Base-by-base conservation (phyloP, 2,888 invertebrate species). In the Falcaria lacertinaria region DNA sequence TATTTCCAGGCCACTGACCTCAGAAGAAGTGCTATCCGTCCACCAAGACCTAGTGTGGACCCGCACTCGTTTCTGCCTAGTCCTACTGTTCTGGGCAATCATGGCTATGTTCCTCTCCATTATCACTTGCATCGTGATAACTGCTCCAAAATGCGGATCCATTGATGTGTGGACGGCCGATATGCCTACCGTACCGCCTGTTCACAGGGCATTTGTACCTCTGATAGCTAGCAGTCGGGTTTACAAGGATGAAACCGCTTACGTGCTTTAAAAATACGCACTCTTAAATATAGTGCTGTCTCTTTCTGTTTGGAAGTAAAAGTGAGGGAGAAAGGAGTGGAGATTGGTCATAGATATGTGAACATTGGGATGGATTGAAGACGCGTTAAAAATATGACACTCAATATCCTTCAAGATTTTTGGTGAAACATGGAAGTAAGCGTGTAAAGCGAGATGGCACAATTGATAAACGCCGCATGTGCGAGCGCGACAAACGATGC, bases 41-140 rank as follows among this genome's bases (percentile, higher is more conserved):
- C 70, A 72, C 0, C 66, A 82, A 44, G 83, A 91, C 51, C 71
- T 80, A 0, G 80, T 84, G 57, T 92, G 92, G 92, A 78, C 85
- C 0, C 76, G 83, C 0, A 58, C 86, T 1, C 80, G 90, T 0
- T 76, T 82, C 43, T 69, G 80, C 44, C 63, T 90, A 15, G 62
- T 90, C 49, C 56, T 86, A 25, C 69, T 88, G 57, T 90, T 91
- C 72, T 91, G 91, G 89, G 71, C 86, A 0, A 59, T 80, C 25
- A 69, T 91, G 50, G 70, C 82, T 1, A 69, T 88, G 64, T 80
- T 88, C 57, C 77, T 91, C 0, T 68, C 86, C 2, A 69, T 85
- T 35, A 75, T 90, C 16, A 82, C 85, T 2, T 69, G 76, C 28
- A 67, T 91, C 33, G 65, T 89, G 14, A 44, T 76, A 8, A 63